Conservation (phyloP, 1,140 invertebrate species). For the Caenorhabditis tropicalis region DNA sequence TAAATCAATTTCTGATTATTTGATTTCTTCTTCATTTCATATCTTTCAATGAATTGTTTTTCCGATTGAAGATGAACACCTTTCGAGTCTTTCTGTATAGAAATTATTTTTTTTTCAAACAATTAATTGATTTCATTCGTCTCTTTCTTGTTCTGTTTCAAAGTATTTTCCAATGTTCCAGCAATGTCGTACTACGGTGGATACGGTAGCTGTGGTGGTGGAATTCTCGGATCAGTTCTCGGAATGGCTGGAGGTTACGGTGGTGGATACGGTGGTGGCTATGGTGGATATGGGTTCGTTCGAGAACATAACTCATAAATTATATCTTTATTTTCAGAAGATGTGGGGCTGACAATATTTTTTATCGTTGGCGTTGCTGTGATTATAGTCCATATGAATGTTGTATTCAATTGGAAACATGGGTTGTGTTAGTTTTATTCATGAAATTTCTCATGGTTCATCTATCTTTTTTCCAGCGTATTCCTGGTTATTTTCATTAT, state of each 20-base stretch:
- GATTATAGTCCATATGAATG: constrained; percentile 63
- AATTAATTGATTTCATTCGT: too few species aligned
- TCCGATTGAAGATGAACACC: too few species aligned
- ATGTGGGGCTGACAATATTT: constrained; percentile 62
- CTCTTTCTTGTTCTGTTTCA: too few species aligned
- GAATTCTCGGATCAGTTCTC: constrained; percentile 12
- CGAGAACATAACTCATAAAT: neutral
- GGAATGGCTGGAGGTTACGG: constrained; percentile 23
- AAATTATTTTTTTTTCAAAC: too few species aligned
- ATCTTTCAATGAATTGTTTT: too few species aligned
- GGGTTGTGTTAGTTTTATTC: constrained; percentile 61
- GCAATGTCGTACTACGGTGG: constrained; percentile 2
- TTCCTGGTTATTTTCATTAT: constrained; percentile 46
- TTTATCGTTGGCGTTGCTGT: constrained; percentile 65
- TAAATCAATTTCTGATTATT: too few species aligned
- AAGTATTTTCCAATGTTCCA: neutral
- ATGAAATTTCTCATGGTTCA: neutral
- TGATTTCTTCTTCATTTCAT: too few species aligned
- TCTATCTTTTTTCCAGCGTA: constrained; percentile 23
- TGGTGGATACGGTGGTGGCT: constrained; percentile 31
- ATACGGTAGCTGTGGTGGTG: constrained; percentile 26
- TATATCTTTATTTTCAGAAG: neutral
- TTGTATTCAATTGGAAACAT: constrained; percentile 61
- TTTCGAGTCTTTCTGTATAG: too few species aligned
- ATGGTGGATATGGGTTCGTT: constrained; percentile 22